phyloP scores from a whole-genome alignment of 2,113 vertebrate species.

The Lasiurus cinereus region DNA sequence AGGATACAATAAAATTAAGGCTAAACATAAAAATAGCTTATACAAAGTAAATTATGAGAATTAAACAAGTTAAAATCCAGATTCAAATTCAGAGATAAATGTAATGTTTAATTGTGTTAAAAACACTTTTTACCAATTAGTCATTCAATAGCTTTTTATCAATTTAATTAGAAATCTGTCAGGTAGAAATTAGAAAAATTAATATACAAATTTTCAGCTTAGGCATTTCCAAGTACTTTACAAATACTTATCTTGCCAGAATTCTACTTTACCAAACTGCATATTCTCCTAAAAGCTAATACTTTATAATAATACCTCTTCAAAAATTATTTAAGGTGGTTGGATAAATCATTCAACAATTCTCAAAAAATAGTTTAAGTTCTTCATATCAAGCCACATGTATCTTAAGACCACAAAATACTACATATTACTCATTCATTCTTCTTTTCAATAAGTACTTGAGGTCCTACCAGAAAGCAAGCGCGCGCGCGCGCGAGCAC shows the following conservation, averaged over 20 bases:
- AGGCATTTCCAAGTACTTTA: conserved; percentile 60
- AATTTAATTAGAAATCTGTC: conserved; percentile 39
- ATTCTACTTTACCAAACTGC: conserved; percentile 33
- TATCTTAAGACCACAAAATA: conserved; percentile 5
- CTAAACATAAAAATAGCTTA: conserved; percentile 19
- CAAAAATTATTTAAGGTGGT: conserved; percentile 35
- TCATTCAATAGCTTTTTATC: conserved; percentile 37
- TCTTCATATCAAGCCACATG: neutral
- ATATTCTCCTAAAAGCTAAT: conserved; percentile 8
- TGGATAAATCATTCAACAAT: conserved; percentile 48
- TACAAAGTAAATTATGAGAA: conserved; percentile 37
- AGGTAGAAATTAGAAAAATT: conserved; percentile 48
- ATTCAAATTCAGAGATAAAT: conserved; percentile 49
- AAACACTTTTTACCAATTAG: conserved; percentile 28
- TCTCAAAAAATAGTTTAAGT: conserved; percentile 28
- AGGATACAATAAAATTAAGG: conserved; percentile 42
- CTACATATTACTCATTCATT: neutral
- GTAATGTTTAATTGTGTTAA: conserved; percentile 63
- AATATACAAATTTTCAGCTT: conserved; percentile 40
- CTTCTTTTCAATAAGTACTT: conserved; percentile 8
- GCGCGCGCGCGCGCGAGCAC: neutral
- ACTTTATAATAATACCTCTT: conserved; percentile 45
- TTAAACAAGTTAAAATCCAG: conserved; percentile 59
- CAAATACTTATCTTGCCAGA: conserved; percentile 29
- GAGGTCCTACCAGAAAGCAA: neutral